Base-by-base conservation (phyloP, 2,113 vertebrate species). In the Archocentrus centrarchus region DNA sequence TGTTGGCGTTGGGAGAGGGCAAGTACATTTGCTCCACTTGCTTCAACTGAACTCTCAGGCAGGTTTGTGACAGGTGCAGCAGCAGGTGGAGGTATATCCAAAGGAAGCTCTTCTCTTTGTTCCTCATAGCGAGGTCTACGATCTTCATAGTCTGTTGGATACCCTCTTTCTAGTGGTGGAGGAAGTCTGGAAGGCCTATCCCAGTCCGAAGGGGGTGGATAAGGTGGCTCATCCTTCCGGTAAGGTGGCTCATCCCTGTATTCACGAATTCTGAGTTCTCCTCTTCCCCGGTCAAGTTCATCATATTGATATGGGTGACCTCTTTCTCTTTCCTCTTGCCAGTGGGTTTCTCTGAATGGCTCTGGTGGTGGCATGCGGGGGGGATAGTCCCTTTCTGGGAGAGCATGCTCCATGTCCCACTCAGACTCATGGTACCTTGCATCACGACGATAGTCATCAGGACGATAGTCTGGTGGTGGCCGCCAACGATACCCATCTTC, bases 1-100 rank as follows among this genome's bases (percentile, higher is more conserved):
- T 99, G 98, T 82, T 99, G 98, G 88, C 97, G 97, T 86, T 99
- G 97, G 90, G 98, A 99, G 82, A 99, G 97, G n/a, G 99, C 97
- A 91, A 99, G 97, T 66, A 99, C 96, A 85, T 90, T 89, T 10
- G 96, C 94, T 88, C 96, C 92, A 22, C 80, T 82, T 39, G 88
- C 93, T 64, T 97, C 97, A 87, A 93, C 91, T 79, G 96, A 90
- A 81, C 91, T 91, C 83, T 97, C 97, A 89, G 97, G 94, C 39
- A 93, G 89, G 82, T 93, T 89, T 37, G 82, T 44, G 10, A 91
- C 93, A 86, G 94, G 93, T 50, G 92, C 89, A 64, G 82, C 62
- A 59, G 81, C 41, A 7, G 73, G 79, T 66, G 87, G 73, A 13
- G 83, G 92, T 66, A 85, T 83, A 60, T 92, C 91, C 50, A 88